These are phyloP conservation scores for Orcinus orca DNA, from an alignment of 2,113 vertebrate species.

Conservation along the genomic window DNA sequence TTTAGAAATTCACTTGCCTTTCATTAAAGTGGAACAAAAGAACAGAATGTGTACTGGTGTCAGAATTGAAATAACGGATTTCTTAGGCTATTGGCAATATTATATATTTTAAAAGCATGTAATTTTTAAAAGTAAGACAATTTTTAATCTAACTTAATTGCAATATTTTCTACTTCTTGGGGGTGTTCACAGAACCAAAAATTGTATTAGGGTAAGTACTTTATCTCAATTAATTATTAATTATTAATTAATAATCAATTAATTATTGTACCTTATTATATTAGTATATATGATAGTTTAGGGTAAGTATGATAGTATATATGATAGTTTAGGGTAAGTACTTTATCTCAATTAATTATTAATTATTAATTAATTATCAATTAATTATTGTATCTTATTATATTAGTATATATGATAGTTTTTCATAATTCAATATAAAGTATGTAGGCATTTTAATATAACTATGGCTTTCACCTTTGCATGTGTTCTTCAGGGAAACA, in stretches of 20 bases:
- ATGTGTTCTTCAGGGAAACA: constrained; percentile 62
- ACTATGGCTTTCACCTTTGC: constrained; percentile 57
- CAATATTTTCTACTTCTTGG: constrained; percentile 57
- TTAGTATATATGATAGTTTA: constrained; percentile 24
- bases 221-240: constrained; percentile 41
- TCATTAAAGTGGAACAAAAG: background rate
- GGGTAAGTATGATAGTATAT: too few species aligned
- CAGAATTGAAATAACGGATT: background rate
- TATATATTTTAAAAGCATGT: background rate
- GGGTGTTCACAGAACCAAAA: constrained; percentile 68
- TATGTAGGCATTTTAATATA: constrained; percentile 65
- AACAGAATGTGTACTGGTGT: background rate
- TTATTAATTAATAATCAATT: too few species aligned
- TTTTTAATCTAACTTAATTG: constrained; percentile 61
- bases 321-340: constrained; percentile 71
- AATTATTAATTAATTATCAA: background rate
- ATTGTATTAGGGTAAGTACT: constrained; percentile 77
- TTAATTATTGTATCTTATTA: background rate
- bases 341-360: constrained; percentile 55
- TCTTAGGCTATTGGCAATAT: background rate
- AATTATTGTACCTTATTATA: background rate
- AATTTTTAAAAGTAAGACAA: background rate
- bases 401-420: constrained; percentile 14
- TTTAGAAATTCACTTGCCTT: background rate
- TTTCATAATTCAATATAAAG: constrained; percentile 71